These are phyloP conservation scores for Rambutsinella grinnellia DNA, from an alignment of 2,888 invertebrate species.

Conservation along the genomic window DNA sequence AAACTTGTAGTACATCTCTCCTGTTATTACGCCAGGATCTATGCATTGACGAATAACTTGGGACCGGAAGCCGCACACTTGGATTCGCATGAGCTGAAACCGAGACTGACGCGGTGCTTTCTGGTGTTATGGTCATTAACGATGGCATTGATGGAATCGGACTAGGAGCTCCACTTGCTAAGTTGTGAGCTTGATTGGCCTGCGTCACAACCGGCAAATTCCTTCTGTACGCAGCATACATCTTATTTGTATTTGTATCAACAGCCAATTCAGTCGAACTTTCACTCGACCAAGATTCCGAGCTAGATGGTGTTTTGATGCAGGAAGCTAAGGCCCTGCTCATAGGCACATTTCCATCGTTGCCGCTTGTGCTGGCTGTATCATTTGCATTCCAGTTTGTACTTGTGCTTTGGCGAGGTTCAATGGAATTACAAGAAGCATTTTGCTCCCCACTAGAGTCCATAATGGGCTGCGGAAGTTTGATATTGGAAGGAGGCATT, in stretches of 20 bases:
- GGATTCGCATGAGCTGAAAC: conserved; percentile 52
- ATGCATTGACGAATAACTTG: conserved; percentile 64
- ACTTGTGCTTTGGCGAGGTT: conserved; percentile 59
- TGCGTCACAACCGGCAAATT: conserved; percentile 24
- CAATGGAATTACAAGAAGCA: conserved; percentile 12
- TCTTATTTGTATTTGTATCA: conserved; percentile 64
- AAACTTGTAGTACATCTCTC: conserved; percentile 65
- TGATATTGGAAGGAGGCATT: conserved; percentile 11
- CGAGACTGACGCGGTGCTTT: conserved; percentile 56
- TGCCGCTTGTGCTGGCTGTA: conserved; percentile 39
- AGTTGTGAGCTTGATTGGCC: conserved; percentile 49
- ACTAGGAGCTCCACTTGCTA: conserved; percentile 60
- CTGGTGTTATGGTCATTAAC: conserved; percentile 64
- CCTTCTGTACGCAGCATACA: conserved; percentile 57
- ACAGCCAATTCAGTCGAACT: conserved; percentile 65
- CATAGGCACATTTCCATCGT: conserved; percentile 9
- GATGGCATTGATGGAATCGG: conserved; percentile 66
- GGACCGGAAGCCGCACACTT: conserved; percentile 52
- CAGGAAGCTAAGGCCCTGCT: conserved; percentile 32
- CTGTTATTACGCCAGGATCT: conserved; percentile 65
- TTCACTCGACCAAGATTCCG: conserved; percentile 66
- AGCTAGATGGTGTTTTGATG: conserved; percentile 65
- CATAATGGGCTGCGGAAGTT: conserved; percentile 18
- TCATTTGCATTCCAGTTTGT: conserved; percentile 43
- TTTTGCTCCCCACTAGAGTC: conserved; percentile 28